A percentile compares a stretch with the other conserved stretches of the same genome.
phyloP scores from a whole-genome alignment of 2,888 invertebrate species.

The Listrodromus nycthemerus region DNA sequence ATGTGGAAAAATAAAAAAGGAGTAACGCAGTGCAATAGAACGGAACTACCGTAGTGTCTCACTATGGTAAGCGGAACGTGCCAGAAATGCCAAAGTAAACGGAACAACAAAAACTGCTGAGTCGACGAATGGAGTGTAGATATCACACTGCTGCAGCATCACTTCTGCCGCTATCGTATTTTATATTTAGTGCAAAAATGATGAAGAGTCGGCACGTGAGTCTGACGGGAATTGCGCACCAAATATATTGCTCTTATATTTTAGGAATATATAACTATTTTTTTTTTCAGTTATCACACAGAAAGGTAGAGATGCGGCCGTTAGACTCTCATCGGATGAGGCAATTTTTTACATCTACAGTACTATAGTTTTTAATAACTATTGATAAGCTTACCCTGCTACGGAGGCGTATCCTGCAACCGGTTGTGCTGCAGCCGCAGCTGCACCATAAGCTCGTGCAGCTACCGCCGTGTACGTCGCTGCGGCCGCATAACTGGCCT shows the following conservation, averaged over 20 bases:
- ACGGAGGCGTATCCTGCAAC: constrained; percentile 91
- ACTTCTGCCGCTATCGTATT: constrained; percentile 20
- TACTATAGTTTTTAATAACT: not conserved
- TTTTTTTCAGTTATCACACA: not conserved
- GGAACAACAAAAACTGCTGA: constrained; percentile 37
- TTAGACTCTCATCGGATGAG: not conserved
- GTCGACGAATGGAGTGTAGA: constrained; percentile 17
- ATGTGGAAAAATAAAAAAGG: constrained; percentile 28
- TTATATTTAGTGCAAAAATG: constrained; percentile 43
- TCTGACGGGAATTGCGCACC: constrained; percentile 18
- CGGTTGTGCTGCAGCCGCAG: constrained; percentile 89
- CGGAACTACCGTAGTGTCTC: constrained; percentile 48
- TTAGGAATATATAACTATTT: not conserved
- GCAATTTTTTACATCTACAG: not conserved
- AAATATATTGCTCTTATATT: not conserved
- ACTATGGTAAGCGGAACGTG: constrained; percentile 56
- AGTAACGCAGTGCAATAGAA: constrained; percentile 48
- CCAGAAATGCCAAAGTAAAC: constrained; percentile 36
- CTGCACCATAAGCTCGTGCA: constrained; percentile 92
- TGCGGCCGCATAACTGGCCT: constrained; percentile 94
- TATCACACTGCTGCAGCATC: constrained; percentile 21
- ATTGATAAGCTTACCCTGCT: constrained; percentile 87
- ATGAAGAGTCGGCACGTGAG: constrained; percentile 45
- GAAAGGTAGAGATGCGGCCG: not conserved
- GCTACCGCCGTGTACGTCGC: constrained; percentile 95